These are phyloP conservation scores for Aplocera efformata DNA, from an alignment of 2,888 invertebrate genomes.

Conservation along the genomic window DNA sequence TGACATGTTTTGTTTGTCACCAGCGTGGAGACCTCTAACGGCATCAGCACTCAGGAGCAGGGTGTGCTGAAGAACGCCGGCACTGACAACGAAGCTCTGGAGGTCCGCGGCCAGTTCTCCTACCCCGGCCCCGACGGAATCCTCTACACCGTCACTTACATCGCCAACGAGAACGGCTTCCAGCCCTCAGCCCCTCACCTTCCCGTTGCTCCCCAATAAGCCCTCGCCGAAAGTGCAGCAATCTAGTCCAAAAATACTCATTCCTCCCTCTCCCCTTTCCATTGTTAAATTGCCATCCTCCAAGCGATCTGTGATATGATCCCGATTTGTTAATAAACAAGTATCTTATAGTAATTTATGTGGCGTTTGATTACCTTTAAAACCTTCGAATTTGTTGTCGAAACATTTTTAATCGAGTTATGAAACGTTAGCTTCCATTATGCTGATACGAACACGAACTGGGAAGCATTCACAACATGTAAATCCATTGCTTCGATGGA, in stretches of 20 bases:
- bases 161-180: conserved; percentile 78
- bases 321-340: conserved; percentile 60
- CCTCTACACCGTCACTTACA: conserved; percentile 68
- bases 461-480: conserved; percentile 3
- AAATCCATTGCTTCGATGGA: conserved; percentile 4
- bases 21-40: conserved; percentile 58
- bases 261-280: conserved; percentile 34
- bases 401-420: neutral
- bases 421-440: too few relatives aligned
- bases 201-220: conserved; percentile 41
- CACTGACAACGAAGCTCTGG: conserved; percentile 47
- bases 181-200: conserved; percentile 62
- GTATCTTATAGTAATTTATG: conserved; percentile 46
- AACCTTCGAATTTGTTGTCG: conserved; percentile 7
- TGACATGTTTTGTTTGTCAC: too few relatives aligned
- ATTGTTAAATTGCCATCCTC: conserved; percentile 39
- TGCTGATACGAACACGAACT: too few relatives aligned
- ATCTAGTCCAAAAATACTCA: conserved; percentile 33
- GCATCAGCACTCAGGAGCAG: conserved; percentile 37
- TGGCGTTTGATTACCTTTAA: conserved; percentile 6
- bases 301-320: conserved; percentile 73
- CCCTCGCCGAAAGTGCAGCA: conserved; percentile 5
- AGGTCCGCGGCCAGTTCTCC: conserved; percentile 51
- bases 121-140: conserved; percentile 69
- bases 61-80: conserved; percentile 49